Base-by-base conservation (phyloP, 2,797 vertebrate species). In the Notolabrus celidotus region DNA sequence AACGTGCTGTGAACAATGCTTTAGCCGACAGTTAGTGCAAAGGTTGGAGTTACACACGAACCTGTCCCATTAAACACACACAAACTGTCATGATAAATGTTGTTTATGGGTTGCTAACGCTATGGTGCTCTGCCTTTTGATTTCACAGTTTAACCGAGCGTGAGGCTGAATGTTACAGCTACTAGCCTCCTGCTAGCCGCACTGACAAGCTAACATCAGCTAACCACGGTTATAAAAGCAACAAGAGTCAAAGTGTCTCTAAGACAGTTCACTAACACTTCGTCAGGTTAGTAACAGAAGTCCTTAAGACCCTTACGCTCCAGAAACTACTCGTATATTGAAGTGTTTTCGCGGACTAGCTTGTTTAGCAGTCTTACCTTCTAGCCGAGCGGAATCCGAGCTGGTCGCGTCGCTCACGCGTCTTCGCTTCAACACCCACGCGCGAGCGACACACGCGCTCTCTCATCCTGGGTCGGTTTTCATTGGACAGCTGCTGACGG, bases 391-490 rank as follows among this genome's bases (percentile, higher is more conserved):
- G 45, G 82, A 84, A 46, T 70, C 56, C 56, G 45, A 41, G 74
- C 74, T 71, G 51, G 64, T 74, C 68, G 85, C 80, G 45, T 79
- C 64, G 52, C 75, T 88, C 87, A 88, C 81, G 85, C 84, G 86
- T 86, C 70, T 74, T 60, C 53, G 49, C 80, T 70, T 57, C 80
- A 36, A 63, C 61, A 60, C 65, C 49, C 74, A 84, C 80, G 77
- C 77, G 75, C 67, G 50, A 80, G 49, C 46, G n/a, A 50, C 68
- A 71, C 79, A 78, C 74, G 67, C 74, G 57, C 51, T 41, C 14
- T 63, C 83, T 73, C 46, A 68, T 66, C 36, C 59, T 16, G 31
- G 9, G 2, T 16, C 31, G 9, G 2, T 3, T 73, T 11, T 76
- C 12, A 90, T 92, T 90, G 89, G 89, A 43, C 60, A 38, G 54